A percentile compares a stretch with the other conserved stretches of the same genome.
phyloP scores from a whole-genome alignment of 2,113 vertebrate species.

The Dasypus novemcinctus region DNA sequence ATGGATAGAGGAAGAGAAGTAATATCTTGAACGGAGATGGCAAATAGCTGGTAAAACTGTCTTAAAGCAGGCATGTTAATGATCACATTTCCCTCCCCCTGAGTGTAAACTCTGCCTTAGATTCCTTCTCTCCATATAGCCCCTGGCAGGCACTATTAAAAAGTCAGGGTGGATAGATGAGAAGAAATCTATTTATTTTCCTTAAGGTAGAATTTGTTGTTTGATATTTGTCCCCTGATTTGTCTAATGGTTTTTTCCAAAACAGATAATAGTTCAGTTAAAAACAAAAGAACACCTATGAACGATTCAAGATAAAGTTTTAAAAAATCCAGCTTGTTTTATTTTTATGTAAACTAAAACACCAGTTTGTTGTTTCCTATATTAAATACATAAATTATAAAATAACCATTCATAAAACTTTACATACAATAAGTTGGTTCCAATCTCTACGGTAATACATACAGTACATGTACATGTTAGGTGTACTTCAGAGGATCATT shows the following conservation, averaged over 20 bases:
- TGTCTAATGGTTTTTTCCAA: neutral
- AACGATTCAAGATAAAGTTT: constrained; percentile 38
- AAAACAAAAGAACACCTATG: neutral
- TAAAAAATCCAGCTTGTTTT: constrained; percentile 82
- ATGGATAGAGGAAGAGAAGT: neutral
- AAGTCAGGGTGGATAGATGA: neutral
- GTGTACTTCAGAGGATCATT: constrained; percentile 80
- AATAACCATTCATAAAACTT: constrained; percentile 89
- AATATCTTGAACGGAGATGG: neutral
- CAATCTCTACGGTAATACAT: constrained; percentile 83
- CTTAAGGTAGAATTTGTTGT: neutral
- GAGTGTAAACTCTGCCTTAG: neutral
- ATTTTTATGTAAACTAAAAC: constrained; percentile 88
- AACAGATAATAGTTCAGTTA: neutral
- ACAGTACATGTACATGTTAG: constrained; percentile 81
- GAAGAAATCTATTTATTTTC: neutral
- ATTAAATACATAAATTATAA: constrained; percentile 90
- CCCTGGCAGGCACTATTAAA: neutral
- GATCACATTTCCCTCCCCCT: neutral
- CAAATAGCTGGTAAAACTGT: neutral
- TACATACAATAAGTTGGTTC: constrained; percentile 85
- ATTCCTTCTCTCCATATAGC: neutral
- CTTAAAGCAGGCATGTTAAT: neutral
- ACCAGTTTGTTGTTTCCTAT: constrained; percentile 86
- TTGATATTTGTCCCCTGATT: neutral